Evolutionary conservation across 2,888 invertebrate genomes (phyloP).

Genomic region (Eustalomyia histrio): DNA sequence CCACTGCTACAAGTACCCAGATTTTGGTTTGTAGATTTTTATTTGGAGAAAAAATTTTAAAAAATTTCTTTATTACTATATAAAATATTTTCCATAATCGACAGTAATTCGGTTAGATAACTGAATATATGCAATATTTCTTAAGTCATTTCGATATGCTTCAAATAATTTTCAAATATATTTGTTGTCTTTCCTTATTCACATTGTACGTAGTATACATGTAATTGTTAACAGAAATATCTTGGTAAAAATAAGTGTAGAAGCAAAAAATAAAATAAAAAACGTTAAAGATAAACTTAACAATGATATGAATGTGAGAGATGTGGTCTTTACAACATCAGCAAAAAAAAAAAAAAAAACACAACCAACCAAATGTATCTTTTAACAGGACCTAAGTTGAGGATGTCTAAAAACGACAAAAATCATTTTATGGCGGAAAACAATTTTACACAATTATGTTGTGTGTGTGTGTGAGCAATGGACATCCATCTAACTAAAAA

Average conservation of each 20-base stretch:
- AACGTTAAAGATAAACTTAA: constrained; percentile 52
- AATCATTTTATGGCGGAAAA: constrained; percentile 64
- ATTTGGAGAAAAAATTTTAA: too few species aligned
- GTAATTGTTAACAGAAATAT: constrained; percentile 43
- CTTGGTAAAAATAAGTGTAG: constrained; percentile 11
- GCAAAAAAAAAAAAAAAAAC: constrained; percentile 12
- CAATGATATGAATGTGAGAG: constrained; percentile 52
- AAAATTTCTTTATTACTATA: too few species aligned
- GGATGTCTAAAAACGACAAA: constrained; percentile 42
- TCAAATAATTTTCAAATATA: too few species aligned
- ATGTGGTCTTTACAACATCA: constrained; percentile 38
- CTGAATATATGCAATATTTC: too few species aligned
- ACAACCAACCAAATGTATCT: constrained; percentile 21
- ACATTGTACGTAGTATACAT: background rate
- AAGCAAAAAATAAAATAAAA: constrained; percentile 32
- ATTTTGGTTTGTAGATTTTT: too few species aligned
- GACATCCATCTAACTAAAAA: background rate
- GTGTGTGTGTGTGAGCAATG: background rate
- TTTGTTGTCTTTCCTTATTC: too few species aligned
- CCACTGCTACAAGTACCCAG: too few species aligned
- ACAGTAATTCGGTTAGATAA: too few species aligned
- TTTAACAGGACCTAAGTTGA: constrained; percentile 35
- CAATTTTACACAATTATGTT: constrained; percentile 69
- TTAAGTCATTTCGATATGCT: too few species aligned
- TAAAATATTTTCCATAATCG: too few species aligned